Evolutionary conservation across 2,888 invertebrate species (phyloP), one percentile per base, ranked within the genome.

Genomic region (Pardosa pseudoannulata): DNA sequence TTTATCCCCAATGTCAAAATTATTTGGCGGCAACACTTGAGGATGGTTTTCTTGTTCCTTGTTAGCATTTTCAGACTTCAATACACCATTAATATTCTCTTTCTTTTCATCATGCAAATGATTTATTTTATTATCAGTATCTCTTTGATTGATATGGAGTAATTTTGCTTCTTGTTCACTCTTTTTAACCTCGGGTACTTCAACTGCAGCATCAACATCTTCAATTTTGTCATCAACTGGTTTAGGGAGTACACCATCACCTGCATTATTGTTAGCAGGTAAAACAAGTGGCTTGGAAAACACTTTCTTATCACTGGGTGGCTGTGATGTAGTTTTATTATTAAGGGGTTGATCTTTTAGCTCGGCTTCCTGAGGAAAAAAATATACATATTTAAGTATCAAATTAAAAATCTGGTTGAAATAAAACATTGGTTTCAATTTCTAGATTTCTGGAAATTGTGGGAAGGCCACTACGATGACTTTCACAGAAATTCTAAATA

Each of bases 211-310:
- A 86, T 79, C 79, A 46, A 79, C 39, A 36, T 79, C 74, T 19
- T 73, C 85, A 5, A 13, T 36, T 70, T 86, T 79, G 7, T 79
- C 11, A 6, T 79, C 79, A 19, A 70, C 6, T 11, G 79, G 86
- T 46, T 79, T 86, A 1, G 79, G 79, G 31, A 86, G 79, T 32
- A 79, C 86, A n/a, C 79, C 86, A 28, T 79, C 83, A n/a, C n/a
- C n/a, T 36, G 65, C n/a, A 32, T 50, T 9, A 67, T 67, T 56
- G 39, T 78, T 78, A 2, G 28, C 56, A 16, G 78, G 73, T 56
- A 85, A 56, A 32, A 85, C 36, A 27, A 73, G 78, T 27, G 83
- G 83, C 41, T 85, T 85, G 9, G 56, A 56, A 23, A 56, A 23
- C 1, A 56, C 56, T 56, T 56, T 56, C 16, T 56, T 56, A 2